A percentile compares a stretch with the other conserved stretches of the same genome.
Evolutionary conservation across 2,113 vertebrate species (phyloP).

Genomic region (Procavia capensis): DNA sequence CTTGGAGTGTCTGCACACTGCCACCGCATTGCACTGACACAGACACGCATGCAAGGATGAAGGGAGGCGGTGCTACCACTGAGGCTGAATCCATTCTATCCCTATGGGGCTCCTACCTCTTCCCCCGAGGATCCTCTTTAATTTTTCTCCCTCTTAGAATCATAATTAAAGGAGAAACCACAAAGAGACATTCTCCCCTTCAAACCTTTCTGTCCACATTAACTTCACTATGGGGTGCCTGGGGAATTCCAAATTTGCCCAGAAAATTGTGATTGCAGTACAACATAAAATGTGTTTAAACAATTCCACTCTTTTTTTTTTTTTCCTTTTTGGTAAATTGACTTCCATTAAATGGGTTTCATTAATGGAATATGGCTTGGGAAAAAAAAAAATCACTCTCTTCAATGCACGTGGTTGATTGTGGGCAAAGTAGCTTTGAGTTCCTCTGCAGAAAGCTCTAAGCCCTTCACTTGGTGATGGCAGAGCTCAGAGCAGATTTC

Average conservation of each 20-base stretch:
- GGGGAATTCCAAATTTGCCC: constrained; percentile 71
- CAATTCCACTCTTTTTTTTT: constrained; percentile 73
- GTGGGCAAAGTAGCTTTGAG: constrained; percentile 13
- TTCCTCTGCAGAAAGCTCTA: neutral
- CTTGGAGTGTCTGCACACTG: neutral
- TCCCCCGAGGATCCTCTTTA: constrained; percentile 37
- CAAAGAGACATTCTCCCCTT: constrained; percentile 55
- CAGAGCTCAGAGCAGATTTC: neutral
- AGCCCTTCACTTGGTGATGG: neutral
- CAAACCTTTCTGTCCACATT: constrained; percentile 76
- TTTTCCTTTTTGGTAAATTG: constrained; percentile 76
- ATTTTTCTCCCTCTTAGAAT: constrained; percentile 72
- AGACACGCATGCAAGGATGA: rapidly evolving
- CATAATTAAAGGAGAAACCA: constrained; percentile 78
- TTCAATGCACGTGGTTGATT: constrained; percentile 76
- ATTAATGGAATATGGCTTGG: constrained; percentile 79
- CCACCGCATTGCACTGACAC: neutral
- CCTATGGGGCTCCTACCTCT: neutral
- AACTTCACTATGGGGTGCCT: constrained; percentile 72
- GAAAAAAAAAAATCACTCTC: constrained; percentile 66
- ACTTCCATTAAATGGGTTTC: constrained; percentile 81
- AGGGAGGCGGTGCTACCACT: neutral
- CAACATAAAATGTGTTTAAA: constrained; percentile 80
- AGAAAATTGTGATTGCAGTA: constrained; percentile 68
- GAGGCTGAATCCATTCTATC: neutral